These are phyloP conservation scores for Neogobius melanostomus DNA, from an alignment of 2,113 vertebrate genomes.

Conservation along the genomic window DNA sequence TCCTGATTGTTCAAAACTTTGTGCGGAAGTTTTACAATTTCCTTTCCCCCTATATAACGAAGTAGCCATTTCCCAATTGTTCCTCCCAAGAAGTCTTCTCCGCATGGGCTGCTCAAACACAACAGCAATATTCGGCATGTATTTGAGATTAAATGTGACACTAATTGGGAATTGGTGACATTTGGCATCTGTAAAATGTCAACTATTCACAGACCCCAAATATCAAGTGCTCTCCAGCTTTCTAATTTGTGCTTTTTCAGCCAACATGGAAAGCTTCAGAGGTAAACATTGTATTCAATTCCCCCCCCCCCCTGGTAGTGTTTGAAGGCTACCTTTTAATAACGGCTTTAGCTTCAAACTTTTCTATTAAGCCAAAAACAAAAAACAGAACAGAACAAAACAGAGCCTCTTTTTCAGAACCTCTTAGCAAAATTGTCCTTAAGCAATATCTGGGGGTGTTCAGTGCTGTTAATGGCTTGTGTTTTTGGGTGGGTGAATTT, in stretches of 20 bases:
- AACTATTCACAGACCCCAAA: constrained; percentile 8
- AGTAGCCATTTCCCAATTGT: constrained; percentile 18
- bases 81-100: constrained; percentile 17
- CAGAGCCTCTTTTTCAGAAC: too few relatives aligned
- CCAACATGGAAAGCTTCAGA: background rate
- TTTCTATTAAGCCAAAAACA: background rate
- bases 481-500: too few relatives aligned
- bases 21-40: too few relatives aligned
- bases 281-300: background rate
- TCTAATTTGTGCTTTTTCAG: constrained; percentile 2
- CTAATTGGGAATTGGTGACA: constrained; percentile 40
- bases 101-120: constrained; percentile 10
- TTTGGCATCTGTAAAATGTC: constrained; percentile 36
- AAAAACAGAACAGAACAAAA: too few relatives aligned
- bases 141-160: constrained; percentile 31
- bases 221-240: background rate
- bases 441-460: too few relatives aligned
- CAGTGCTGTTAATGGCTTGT: too few relatives aligned
- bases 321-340: background rate
- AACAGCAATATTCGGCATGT: constrained; percentile 10
- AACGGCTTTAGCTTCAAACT: background rate
- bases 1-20: too few relatives aligned
- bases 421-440: too few relatives aligned
- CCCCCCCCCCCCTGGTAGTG: too few relatives aligned
- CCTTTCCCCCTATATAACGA: background rate